These are phyloP conservation scores for Tiliqua scincoides DNA, from an alignment of 2,113 vertebrate species.

Conservation along the genomic window DNA sequence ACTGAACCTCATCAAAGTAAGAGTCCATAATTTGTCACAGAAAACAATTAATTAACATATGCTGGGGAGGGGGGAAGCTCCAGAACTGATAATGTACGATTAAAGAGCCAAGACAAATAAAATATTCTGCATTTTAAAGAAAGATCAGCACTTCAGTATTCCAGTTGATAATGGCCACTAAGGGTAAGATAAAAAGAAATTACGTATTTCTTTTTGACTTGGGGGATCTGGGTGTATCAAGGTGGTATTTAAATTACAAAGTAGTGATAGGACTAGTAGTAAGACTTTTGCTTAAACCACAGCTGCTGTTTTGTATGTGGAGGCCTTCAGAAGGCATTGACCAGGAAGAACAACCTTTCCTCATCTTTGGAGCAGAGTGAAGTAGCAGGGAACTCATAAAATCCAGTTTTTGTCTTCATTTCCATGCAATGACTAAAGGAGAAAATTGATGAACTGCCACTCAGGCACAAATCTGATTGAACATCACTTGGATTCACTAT, in stretches of 20 bases:
- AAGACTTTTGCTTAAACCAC: conserved; percentile 76
- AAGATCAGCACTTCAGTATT: conserved; percentile 78
- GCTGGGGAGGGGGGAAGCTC: conserved; percentile 87
- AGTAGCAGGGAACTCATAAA: not conserved
- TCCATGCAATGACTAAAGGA: too few species aligned
- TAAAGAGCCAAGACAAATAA: conserved; percentile 94
- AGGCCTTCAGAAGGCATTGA: conserved; percentile 74
- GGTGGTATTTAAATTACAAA: not conserved
- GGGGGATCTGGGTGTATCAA: conserved; percentile 59
- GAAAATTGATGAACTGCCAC: not conserved
- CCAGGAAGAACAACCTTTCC: conserved; percentile 72
- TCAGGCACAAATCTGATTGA: too few species aligned
- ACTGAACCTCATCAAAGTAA: conserved; percentile 98
- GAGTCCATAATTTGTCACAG: conserved; percentile 99
- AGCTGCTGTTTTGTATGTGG: conserved; percentile 76
- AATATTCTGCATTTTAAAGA: conserved; percentile 87
- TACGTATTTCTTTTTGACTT: conserved; percentile 73
- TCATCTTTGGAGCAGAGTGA: conserved; percentile 50
- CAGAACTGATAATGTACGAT: conserved; percentile 96
- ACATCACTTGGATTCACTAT: not conserved
- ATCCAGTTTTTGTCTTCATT: not conserved
- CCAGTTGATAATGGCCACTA: conserved; percentile 83
- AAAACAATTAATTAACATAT: conserved; percentile 99
- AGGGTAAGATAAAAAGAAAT: conserved; percentile 70
- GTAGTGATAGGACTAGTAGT: conserved; percentile 65